phyloP scores from a whole-genome alignment of 2,888 invertebrate species.

The Hydroisotoma schaefferi region DNA sequence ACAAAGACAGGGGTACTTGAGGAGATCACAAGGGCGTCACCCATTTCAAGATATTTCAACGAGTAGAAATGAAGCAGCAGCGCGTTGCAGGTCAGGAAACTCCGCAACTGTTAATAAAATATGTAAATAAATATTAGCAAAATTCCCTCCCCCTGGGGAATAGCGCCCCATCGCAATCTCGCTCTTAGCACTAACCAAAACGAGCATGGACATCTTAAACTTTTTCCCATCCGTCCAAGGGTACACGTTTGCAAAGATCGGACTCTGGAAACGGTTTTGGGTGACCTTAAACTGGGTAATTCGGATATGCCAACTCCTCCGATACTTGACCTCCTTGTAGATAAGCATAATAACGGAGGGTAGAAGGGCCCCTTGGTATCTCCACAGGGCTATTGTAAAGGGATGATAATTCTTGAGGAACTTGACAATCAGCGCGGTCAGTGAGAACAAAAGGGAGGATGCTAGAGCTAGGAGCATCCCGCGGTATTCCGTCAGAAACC shows the following conservation, averaged over 20 bases:
- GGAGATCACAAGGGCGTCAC: conserved; percentile 32
- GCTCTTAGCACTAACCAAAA: conserved; percentile 19
- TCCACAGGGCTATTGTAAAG: conserved; percentile 38
- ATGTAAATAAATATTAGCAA: background rate
- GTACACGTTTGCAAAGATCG: conserved; percentile 11
- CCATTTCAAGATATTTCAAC: conserved; percentile 27
- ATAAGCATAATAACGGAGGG: conserved; percentile 35
- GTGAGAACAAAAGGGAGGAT: conserved; percentile 37
- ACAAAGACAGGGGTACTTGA: conserved; percentile 23
- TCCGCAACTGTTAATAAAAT: conserved; percentile 31
- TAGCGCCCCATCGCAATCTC: background rate
- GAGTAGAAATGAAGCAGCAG: conserved; percentile 32
- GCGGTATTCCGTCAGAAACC: conserved; percentile 15
- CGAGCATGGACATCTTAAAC: conserved; percentile 12
- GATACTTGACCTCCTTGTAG: conserved; percentile 7
- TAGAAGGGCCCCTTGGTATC: conserved; percentile 41
- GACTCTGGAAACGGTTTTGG: no score
- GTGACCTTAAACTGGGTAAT: no score
- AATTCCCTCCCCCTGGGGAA: background rate
- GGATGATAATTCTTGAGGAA: conserved; percentile 38
- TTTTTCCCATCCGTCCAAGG: conserved; percentile 22
- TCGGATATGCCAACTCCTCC: conserved; percentile 4
- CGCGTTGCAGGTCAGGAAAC: conserved; percentile 36
- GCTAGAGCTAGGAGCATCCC: conserved; percentile 38
- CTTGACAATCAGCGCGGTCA: conserved; percentile 40